These are phyloP conservation scores for Simalia tracyae DNA, from an alignment of 2,797 vertebrate species.

Conservation along the genomic window DNA sequence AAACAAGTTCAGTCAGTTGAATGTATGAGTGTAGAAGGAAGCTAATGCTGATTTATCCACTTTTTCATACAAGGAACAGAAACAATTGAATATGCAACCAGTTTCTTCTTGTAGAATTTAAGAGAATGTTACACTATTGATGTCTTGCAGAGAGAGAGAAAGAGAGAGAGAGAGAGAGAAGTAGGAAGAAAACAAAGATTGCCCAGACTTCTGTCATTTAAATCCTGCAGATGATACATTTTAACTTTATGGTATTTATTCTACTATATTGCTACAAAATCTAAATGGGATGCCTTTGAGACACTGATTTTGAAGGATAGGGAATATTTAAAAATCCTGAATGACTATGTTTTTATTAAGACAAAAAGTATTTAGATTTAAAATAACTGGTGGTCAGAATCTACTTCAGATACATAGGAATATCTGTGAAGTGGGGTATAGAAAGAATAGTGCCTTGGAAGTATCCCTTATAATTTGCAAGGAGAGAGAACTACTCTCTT, in stretches of 20 bases:
- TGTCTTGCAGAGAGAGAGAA: slow-evolving; percentile 25
- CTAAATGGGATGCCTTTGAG: slow-evolving; percentile 53
- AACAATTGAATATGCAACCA: not conserved
- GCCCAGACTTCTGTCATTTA: slow-evolving; percentile 39
- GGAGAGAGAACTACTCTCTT: not conserved
- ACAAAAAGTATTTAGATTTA: slow-evolving; percentile 29
- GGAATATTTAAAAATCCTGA: slow-evolving; percentile 49
- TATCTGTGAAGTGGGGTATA: not conserved
- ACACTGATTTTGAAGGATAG: slow-evolving; percentile 44
- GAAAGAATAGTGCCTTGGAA: not conserved
- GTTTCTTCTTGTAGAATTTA: not conserved
- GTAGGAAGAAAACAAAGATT: slow-evolving; percentile 38
- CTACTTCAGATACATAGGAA: not conserved
- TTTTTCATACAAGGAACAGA: not conserved
- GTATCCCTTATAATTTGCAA: not conserved
- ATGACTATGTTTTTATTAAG: slow-evolving; percentile 20
- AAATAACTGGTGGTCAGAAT: not conserved
- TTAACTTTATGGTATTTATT: slow-evolving; percentile 61
- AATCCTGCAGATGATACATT: slow-evolving; percentile 59
- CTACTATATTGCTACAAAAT: slow-evolving; percentile 39
- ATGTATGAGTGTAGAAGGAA: not conserved
- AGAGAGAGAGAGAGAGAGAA: slow-evolving; percentile 11
- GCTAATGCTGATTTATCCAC: not conserved
- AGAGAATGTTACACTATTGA: not conserved
- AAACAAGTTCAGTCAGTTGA: not conserved